Evolutionary conservation across 1,140 invertebrate species (phyloP).

Genomic region (Trichogramma pretiosum): DNA sequence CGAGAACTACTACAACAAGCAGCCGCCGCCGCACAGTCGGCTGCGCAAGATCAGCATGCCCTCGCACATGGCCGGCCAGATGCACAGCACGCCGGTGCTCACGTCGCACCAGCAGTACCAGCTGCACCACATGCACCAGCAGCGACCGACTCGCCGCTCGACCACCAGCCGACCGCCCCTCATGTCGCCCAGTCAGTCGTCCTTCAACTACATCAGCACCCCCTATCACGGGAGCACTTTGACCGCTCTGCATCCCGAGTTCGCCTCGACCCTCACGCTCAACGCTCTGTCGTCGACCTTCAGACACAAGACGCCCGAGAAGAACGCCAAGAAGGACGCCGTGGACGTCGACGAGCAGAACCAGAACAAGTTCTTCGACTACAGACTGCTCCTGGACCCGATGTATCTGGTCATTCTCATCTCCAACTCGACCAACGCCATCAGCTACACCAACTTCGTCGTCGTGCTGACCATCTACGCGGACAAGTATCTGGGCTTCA

Average conservation of each 20-base stretch:
- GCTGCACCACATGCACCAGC: slow-evolving; percentile 49
- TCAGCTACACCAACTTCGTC: slow-evolving; percentile 79
- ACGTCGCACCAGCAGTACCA: too few species aligned
- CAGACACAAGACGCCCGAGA: slow-evolving; percentile 35
- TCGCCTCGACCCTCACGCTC: slow-evolving; percentile 66
- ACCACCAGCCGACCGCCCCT: slow-evolving; percentile 44
- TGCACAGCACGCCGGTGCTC: slow-evolving; percentile 51
- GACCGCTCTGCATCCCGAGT: slow-evolving; percentile 67
- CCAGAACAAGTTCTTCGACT: slow-evolving; percentile 63
- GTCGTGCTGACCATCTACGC: slow-evolving; percentile 71
- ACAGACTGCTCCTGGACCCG: slow-evolving; percentile 65
- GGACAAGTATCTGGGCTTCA: slow-evolving; percentile 53
- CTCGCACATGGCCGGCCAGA: slow-evolving; percentile 44
- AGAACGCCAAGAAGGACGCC: slow-evolving; percentile 27
- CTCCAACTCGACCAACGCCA: slow-evolving; percentile 74
- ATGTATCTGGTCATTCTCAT: slow-evolving; percentile 73
- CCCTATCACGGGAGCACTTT: slow-evolving; percentile 74
- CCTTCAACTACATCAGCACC: slow-evolving; percentile 73
- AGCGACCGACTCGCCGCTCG: slow-evolving; percentile 18
- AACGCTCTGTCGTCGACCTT: slow-evolving; percentile 56
- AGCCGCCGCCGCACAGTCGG: slow-evolving; percentile 36
- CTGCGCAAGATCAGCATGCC: slow-evolving; percentile 49
- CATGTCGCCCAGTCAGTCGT: slow-evolving; percentile 65
- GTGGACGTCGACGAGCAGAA: slow-evolving; percentile 23
- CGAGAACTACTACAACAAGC: slow-evolving; percentile 44